These are phyloP conservation scores for Caenorhabditis sinica DNA, from an alignment of 2,888 invertebrate species.

Conservation along the genomic window DNA sequence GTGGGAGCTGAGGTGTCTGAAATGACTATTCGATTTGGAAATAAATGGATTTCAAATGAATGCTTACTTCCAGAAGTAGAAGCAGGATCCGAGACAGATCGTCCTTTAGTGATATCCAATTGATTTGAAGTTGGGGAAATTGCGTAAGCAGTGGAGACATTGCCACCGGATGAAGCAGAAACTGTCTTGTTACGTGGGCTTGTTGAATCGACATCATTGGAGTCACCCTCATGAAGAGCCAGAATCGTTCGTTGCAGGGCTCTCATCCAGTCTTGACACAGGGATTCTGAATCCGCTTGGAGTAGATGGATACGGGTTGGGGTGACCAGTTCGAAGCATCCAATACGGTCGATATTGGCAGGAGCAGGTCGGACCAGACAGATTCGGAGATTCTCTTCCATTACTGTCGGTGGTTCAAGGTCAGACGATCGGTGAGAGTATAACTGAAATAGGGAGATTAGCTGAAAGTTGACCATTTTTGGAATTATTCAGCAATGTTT, in stretches of 20 bases:
- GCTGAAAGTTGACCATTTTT: too few species aligned
- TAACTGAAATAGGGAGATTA: conserved; percentile 66
- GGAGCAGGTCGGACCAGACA: conserved; percentile 94
- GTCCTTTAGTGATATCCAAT: conserved; percentile 40
- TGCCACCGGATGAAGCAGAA: conserved; percentile 21
- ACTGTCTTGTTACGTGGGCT: conserved; percentile 34
- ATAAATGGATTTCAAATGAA: neutral
- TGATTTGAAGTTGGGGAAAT: conserved; percentile 10
- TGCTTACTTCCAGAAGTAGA: conserved; percentile 19
- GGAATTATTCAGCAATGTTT: too few species aligned
- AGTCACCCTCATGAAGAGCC: conserved; percentile 79
- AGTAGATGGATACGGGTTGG: conserved; percentile 95
- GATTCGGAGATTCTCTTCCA: conserved; percentile 96
- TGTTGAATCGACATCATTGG: neutral
- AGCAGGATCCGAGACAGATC: conserved; percentile 48
- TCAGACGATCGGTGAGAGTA: conserved; percentile 78
- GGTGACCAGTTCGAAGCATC: conserved; percentile 96
- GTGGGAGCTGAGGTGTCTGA: conserved; percentile 9
- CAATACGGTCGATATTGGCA: conserved; percentile 91
- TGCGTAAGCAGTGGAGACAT: neutral
- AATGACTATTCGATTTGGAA: neutral
- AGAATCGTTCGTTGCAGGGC: conserved; percentile 90
- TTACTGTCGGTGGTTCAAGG: conserved; percentile 87
- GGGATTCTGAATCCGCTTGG: conserved; percentile 97
- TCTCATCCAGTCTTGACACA: conserved; percentile 92